Evolutionary conservation across 2,888 invertebrate species (phyloP).

Genomic region (Eulithis testata): DNA sequence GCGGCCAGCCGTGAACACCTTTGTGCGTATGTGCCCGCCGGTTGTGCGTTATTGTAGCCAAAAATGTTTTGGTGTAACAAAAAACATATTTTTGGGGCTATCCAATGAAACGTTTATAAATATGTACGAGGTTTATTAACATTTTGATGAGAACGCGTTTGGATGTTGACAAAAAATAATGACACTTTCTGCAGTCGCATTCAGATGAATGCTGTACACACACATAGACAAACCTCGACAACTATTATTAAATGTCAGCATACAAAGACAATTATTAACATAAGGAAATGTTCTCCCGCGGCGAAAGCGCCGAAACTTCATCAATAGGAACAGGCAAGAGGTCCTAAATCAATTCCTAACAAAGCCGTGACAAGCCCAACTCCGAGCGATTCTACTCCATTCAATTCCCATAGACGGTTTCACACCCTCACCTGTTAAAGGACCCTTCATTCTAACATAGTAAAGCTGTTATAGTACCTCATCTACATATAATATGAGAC

Average conservation of each 20-base stretch:
- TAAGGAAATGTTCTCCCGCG: background rate
- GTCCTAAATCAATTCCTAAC: slow-evolving; percentile 25
- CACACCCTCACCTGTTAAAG: slow-evolving; percentile 25
- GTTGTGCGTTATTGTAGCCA: slow-evolving; percentile 15
- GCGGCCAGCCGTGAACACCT: slow-evolving; percentile 43
- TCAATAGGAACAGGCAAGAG: slow-evolving; percentile 9
- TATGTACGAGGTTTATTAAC: background rate
- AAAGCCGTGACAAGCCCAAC: slow-evolving; percentile 20
- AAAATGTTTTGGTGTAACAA: slow-evolving; percentile 17
- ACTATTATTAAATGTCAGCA: too few species aligned
- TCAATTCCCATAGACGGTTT: slow-evolving; percentile 20
- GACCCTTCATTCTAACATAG: slow-evolving; percentile 13
- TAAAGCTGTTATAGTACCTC: slow-evolving; percentile 10
- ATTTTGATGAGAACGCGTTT: background rate
- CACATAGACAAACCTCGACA: too few species aligned
- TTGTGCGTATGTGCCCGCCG: slow-evolving; percentile 11
- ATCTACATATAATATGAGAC: background rate
- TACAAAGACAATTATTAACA: background rate
- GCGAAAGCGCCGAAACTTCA: slow-evolving; percentile 9
- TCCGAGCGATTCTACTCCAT: slow-evolving; percentile 12
- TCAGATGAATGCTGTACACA: too few species aligned
- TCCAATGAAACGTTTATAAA: background rate
- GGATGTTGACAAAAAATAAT: too few species aligned
- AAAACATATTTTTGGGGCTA: background rate
- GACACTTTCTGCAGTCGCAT: too few species aligned